Evolutionary conservation across 2,113 vertebrate genomes (phyloP), one percentile per base, ranked within the genome.

Genomic region (Zingel zingel): DNA sequence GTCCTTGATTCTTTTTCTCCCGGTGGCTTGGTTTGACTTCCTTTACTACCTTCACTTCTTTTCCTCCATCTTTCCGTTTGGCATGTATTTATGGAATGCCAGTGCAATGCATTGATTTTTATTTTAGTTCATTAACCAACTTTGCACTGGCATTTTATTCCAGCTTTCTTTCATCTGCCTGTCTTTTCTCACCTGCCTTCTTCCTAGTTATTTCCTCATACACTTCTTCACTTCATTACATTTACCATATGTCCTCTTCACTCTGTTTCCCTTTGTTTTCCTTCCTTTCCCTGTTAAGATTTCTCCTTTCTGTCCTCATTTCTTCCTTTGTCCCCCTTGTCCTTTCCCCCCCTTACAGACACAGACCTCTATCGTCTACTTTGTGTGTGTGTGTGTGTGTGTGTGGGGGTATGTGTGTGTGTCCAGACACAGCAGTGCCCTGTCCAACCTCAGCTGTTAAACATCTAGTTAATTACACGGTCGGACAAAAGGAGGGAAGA

Each of bases 381-480:
- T 1, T 67, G 21, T 51, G 43, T 45, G 58, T 56, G 53, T 30
- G 58, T 43, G 33, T 64, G 65, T 72, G 54, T 65, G 23, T 48
- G 25, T 65, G 16, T 78, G 70, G 4, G 9, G 30, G 27, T 2
- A 45, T 25, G 15, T 61, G 59, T 12, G 33, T 21, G 84, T 86
- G 65, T 85, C 74, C 80, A 82, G 85, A 88, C 77, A 85, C 88
- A 76, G 86, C 83, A 84, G 83, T 79, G 83, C 63, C 78, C 88
- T 79, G 79, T 91, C 89, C 62, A 81, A 83, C 85, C 89, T 90
- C 84, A 77, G 87, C 88, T 88, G 85, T 92, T 90, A 88, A 89
- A 91, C 87, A 90, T 92, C 73, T 73, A 86, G 82, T 90, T 90
- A 91, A 90, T 92, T 91, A 90, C 74, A 82, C 8, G 50, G 78